Evolutionary conservation across 1,140 invertebrate species (phyloP).

Genomic region (Nephotettix cincticeps): DNA sequence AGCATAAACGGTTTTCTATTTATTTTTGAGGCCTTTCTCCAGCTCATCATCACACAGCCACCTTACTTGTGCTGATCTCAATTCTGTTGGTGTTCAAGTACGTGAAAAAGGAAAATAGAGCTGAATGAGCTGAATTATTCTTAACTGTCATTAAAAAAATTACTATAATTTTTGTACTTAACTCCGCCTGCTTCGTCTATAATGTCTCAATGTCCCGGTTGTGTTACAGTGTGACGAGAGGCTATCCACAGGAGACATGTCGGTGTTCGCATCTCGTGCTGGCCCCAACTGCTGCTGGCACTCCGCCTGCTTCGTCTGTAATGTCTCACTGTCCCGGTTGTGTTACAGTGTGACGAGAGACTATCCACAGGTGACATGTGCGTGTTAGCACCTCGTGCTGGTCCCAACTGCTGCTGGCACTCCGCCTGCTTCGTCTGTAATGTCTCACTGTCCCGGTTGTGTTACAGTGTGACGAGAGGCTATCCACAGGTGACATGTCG

Average conservation of each 20-base stretch:
- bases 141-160: no score
- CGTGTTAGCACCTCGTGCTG: constrained; percentile 83
- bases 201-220: constrained; percentile 79
- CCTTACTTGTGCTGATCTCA: no score
- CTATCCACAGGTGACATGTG: constrained; percentile 84
- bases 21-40: no score
- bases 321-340: constrained; percentile 47
- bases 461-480: constrained; percentile 75
- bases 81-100: no score
- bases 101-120: no score
- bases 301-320: constrained; percentile 92
- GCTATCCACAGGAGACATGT: constrained; percentile 83
- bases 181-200: constrained; percentile 81
- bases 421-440: constrained; percentile 84
- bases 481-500: constrained; percentile 84
- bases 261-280: constrained; percentile 82
- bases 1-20: no score
- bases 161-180: no score
- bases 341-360: constrained; percentile 75
- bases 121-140: no score
- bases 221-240: constrained; percentile 74
- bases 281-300: constrained; percentile 86
- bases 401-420: constrained; percentile 63
- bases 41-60: no score
- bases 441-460: constrained; percentile 61